Percentiles rank a stretch among this genome's conserved stretches.
Conservation (phyloP, 2,888 invertebrate genomes). For the Empis livida region DNA sequence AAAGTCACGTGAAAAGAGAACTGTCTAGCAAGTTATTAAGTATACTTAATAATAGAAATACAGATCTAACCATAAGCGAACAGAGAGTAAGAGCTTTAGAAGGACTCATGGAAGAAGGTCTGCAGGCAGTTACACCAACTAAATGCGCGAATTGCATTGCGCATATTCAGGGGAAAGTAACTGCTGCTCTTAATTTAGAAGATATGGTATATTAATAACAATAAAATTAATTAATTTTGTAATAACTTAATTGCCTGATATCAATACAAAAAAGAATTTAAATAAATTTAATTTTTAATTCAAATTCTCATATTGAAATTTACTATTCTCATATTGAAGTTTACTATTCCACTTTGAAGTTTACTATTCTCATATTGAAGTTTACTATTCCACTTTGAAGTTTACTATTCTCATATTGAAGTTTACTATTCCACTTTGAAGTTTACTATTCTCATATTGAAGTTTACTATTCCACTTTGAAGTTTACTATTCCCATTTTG, state of each 20-base stretch:
- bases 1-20: background rate
- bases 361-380: too few species aligned
- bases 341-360: too few species aligned
- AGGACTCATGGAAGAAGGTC: background rate
- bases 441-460: background rate
- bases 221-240: background rate
- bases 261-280: background rate
- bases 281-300: too few species aligned
- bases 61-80: background rate
- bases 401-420: too few species aligned
- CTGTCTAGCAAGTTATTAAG: background rate
- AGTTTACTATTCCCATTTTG: background rate
- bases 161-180: background rate
- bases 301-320: background rate
- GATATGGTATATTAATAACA: background rate
- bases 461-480: background rate
- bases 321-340: too few species aligned
- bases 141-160: background rate
- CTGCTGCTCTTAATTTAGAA: background rate
- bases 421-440: too few species aligned
- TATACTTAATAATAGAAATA: background rate
- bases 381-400: too few species aligned
- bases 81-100: background rate
- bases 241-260: background rate
- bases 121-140: background rate